Base-by-base conservation (phyloP, 2,113 vertebrate species). In the Tragelaphus imberbis region DNA sequence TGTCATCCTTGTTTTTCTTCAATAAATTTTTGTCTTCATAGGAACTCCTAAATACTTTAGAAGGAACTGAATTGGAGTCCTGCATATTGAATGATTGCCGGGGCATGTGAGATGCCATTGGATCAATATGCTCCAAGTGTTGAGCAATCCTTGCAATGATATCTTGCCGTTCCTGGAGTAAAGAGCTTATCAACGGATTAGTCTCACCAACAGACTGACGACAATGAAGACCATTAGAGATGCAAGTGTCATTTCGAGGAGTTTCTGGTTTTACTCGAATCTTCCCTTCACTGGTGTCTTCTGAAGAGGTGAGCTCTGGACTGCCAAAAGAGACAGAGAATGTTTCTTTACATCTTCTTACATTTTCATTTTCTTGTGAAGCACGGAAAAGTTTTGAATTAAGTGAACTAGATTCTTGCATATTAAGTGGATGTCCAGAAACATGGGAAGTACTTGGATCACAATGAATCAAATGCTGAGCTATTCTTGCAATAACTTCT, bases 91-190 rank as follows among this genome's bases (percentile, higher is more conserved):
- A 99, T n/a, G 99, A 98, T 51, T 86, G 99, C 0, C 98, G 98
- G 58, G 99, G 97, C 44, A 99, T 98, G 6, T 98, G 99, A 44
- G 99, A 99, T 44, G 99, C 98, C 0, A 99, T 98, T 11, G 99
- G 99, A 96, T 99, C 99, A 47, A 99, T 99, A 97, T 99, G 99
- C 90, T 99, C 99, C 96, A 99, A 98, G 96, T 99, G 99, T 33
- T 99, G 99, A 75, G 99, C 99, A 53, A 99, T 99, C 97, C 99
- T 99, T 84, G 99, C 99, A 21, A 99, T 99, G 65, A 99, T 99
- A 89, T 99, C 99, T 98, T 99, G 99, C 87, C 99, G 98, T 97
- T 99, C 99, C 98, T 99, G 99, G 90, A 99, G 99, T 97, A 99
- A 98, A 28, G 99, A 99, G 81, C 99, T 99, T 10, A 99, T 99